Evolutionary conservation across 2,797 vertebrate genomes (phyloP).

Genomic region (Nannoperca obscura): DNA sequence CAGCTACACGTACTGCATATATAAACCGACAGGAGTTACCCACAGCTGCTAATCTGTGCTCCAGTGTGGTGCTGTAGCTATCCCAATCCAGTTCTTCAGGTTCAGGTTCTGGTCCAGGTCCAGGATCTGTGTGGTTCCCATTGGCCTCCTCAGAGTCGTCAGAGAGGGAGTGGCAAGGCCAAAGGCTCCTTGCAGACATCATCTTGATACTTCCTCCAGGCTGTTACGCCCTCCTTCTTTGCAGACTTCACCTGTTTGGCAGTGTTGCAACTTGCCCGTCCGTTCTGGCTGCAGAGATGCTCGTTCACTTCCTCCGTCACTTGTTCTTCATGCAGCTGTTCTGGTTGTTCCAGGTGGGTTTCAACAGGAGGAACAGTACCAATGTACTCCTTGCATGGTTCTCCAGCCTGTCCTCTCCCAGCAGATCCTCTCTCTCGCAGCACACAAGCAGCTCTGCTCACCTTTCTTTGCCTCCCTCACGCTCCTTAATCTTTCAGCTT

Average conservation of each 20-base stretch:
- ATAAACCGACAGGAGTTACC: constrained; percentile 65
- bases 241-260: constrained; percentile 26
- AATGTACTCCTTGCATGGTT: constrained; percentile 30
- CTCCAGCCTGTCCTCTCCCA: constrained; percentile 23
- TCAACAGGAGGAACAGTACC: constrained; percentile 25
- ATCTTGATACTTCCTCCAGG: constrained; percentile 24
- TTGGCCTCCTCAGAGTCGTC: constrained; percentile 71
- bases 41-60: constrained; percentile 81
- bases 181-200: constrained; percentile 58
- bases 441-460: constrained; percentile 29
- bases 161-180: constrained; percentile 56
- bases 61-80: constrained; percentile 81
- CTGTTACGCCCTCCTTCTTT: neutral
- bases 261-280: constrained; percentile 9
- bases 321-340: constrained; percentile 49
- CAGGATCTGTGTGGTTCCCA: constrained; percentile 70
- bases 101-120: constrained; percentile 79
- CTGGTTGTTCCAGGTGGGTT: constrained; percentile 57
- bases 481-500: constrained; percentile 23
- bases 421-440: constrained; percentile 26
- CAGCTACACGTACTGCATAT: neutral
- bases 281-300: constrained; percentile 11
- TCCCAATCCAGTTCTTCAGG: constrained; percentile 88
- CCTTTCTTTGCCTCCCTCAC: constrained; percentile 33
- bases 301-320: constrained; percentile 13